These are phyloP conservation scores for Terebella lapidaria DNA, from an alignment of 2,888 invertebrate species.

Conservation along the genomic window DNA sequence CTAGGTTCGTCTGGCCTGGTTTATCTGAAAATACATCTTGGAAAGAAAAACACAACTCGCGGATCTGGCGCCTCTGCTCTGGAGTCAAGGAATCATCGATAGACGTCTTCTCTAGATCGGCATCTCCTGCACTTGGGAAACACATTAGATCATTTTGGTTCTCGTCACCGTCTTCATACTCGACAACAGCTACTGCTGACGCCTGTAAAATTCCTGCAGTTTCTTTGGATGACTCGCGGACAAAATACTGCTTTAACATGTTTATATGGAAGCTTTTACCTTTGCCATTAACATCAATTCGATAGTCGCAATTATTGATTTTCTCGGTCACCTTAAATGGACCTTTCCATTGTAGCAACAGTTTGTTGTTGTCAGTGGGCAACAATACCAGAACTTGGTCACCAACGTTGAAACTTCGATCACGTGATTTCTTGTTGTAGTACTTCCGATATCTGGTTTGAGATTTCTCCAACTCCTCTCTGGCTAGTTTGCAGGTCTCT, in stretches of 20 bases:
- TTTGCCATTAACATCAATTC: neutral
- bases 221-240: neutral
- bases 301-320: neutral
- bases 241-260: slow-evolving; percentile 2
- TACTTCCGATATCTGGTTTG: slow-evolving; percentile 7
- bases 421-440: slow-evolving; percentile 19
- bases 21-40: neutral
- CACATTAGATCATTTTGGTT: too few species aligned
- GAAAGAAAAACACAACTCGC: too few species aligned
- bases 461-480: slow-evolving; percentile 2
- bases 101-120: neutral
- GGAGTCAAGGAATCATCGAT: neutral
- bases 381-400: slow-evolving; percentile 25
- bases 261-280: slow-evolving; percentile 4
- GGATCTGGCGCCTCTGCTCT: neutral
- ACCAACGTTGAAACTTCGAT: slow-evolving; percentile 11
- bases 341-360: slow-evolving; percentile 10
- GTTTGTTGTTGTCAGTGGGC: slow-evolving; percentile 26
- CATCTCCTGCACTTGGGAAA: too few species aligned
- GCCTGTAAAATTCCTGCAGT: neutral
- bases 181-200: neutral
- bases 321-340: slow-evolving; percentile 5
- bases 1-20: neutral
- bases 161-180: neutral
- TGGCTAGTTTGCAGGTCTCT: slow-evolving; percentile 20